Conservation (phyloP, 2,113 vertebrate species). For the Porphyrio hochstetteri region DNA sequence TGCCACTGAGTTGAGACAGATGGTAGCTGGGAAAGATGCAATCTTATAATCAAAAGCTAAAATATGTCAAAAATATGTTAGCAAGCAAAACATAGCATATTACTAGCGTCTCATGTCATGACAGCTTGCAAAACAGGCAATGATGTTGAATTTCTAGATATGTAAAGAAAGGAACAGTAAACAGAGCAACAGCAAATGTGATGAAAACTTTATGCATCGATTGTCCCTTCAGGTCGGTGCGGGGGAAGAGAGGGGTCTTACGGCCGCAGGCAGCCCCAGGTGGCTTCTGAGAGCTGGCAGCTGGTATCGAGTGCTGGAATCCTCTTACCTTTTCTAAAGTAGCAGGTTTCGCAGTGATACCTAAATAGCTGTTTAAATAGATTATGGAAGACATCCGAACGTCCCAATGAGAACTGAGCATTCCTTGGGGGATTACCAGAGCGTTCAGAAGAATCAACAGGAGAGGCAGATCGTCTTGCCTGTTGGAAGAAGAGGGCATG, state of each 20-base stretch:
- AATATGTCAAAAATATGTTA: constrained; percentile 86
- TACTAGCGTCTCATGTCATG: constrained; percentile 75
- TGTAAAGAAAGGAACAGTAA: constrained; percentile 75
- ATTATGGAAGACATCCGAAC: constrained; percentile 65
- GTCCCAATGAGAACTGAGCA: constrained; percentile 66
- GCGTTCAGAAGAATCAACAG: constrained; percentile 45
- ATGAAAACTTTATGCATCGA: background rate
- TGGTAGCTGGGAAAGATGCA: constrained; percentile 83
- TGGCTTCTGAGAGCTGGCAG: constrained; percentile 47
- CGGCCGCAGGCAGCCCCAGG: background rate
- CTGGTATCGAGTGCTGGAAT: constrained; percentile 33
- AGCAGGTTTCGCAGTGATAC: constrained; percentile 57
- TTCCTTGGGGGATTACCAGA: constrained; percentile 48
- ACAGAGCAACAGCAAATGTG: constrained; percentile 39
- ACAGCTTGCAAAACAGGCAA: constrained; percentile 83
- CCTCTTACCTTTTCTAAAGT: constrained; percentile 62
- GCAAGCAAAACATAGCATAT: constrained; percentile 78
- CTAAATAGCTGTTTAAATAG: constrained; percentile 73
- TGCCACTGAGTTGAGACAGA: constrained; percentile 81
- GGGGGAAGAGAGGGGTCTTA: background rate
- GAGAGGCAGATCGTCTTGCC: constrained; percentile 52
- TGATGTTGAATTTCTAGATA: constrained; percentile 70
- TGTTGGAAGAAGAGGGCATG: background rate
- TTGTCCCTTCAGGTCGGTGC: background rate
- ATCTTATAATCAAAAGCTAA: constrained; percentile 82